Evolutionary conservation across 1,140 invertebrate species (phyloP).

Genomic region (Dendrolimus kikuchii): DNA sequence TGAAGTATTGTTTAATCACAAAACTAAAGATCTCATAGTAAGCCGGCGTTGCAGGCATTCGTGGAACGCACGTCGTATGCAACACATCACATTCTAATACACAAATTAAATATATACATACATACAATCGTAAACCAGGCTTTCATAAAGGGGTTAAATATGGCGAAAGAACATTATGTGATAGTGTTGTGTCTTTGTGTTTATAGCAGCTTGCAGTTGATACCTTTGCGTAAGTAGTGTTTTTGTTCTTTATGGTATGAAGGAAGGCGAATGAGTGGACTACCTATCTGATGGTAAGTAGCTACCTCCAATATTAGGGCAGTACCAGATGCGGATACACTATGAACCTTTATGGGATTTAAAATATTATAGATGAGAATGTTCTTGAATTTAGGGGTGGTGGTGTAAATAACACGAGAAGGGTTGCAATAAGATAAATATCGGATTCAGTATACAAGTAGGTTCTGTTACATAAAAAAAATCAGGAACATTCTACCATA

Average conservation of each 20-base stretch:
- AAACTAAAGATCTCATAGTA: constrained; percentile 31
- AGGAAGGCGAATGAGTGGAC: too few species aligned
- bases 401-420: too few species aligned
- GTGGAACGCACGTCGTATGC: constrained; percentile 24
- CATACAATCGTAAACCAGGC: constrained; percentile 5
- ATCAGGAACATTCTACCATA: too few species aligned
- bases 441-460: too few species aligned
- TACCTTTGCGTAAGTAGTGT: constrained; percentile 53
- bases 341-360: too few species aligned
- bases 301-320: too few species aligned
- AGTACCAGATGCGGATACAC: too few species aligned
- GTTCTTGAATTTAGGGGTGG: too few species aligned
- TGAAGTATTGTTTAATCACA: constrained; percentile 43
- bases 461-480: too few species aligned
- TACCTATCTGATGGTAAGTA: too few species aligned
- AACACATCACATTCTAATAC: constrained; percentile 16
- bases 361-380: too few species aligned
- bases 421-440: too few species aligned
- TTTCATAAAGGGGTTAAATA: constrained; percentile 1
- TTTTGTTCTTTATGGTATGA: constrained; percentile 7
- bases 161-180: constrained; percentile 17
- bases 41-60: constrained; percentile 28
- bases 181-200: constrained; percentile 34
- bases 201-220: constrained; percentile 39
- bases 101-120: constrained; percentile 1